phyloP scores from a whole-genome alignment of 2,113 vertebrate genomes.

The Emberiza fucata region DNA sequence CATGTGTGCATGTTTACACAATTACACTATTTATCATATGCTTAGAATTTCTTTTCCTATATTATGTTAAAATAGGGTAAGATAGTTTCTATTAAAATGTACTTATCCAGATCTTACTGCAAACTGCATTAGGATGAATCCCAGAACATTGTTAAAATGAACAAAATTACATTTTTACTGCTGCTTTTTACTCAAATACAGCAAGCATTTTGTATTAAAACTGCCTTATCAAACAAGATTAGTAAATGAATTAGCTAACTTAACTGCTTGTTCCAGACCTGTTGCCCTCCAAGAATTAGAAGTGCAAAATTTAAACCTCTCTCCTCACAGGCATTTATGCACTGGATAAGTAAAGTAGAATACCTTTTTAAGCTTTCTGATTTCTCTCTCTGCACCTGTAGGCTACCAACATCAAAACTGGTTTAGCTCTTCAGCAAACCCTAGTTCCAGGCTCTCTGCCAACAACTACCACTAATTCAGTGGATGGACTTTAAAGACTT shows the following conservation, averaged over 20 bases:
- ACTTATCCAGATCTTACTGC: neutral
- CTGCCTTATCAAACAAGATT: neutral
- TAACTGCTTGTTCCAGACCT: neutral
- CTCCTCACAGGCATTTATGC: neutral
- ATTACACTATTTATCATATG: neutral
- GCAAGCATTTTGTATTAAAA: neutral
- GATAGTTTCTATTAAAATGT: neutral
- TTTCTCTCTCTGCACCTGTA: neutral
- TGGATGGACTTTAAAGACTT: slow-evolving; percentile 23
- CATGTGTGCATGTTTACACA: neutral
- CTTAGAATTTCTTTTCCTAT: neutral
- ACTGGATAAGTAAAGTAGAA: neutral
- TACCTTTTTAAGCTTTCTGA: neutral
- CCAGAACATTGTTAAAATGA: neutral
- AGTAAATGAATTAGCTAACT: neutral
- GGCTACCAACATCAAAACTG: neutral
- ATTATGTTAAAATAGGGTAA: neutral
- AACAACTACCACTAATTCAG: neutral
- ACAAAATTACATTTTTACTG: neutral
- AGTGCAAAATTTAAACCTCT: neutral
- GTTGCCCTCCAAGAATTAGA: neutral
- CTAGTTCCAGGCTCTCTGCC: neutral
- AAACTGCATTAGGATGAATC: neutral
- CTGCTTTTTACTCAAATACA: neutral
- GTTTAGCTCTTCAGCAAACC: neutral